A percentile compares a stretch with the other conserved stretches of the same genome.
These are phyloP conservation scores for Triops cancriformis DNA, from an alignment of 1,140 invertebrate genomes.

Conservation along the genomic window DNA sequence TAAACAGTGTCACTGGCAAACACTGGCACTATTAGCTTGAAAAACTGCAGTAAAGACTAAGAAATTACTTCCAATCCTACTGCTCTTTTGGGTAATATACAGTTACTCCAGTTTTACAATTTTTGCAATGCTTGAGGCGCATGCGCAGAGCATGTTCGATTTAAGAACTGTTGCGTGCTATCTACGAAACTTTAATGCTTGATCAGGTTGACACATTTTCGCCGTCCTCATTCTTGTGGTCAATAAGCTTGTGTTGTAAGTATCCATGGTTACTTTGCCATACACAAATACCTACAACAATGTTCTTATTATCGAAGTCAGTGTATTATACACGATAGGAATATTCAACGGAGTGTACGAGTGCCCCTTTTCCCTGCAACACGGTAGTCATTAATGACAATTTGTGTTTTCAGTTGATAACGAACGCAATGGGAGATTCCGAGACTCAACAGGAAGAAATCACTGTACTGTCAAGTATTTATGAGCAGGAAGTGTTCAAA, in stretches of 20 bases:
- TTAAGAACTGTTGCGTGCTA: too few species aligned
- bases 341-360: not conserved
- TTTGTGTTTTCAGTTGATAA: not conserved
- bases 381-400: not conserved
- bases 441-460: slow-evolving; percentile 48
- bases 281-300: not conserved
- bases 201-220: not conserved
- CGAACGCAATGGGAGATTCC: slow-evolving; percentile 29
- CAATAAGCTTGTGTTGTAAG: not conserved
- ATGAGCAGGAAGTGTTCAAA: slow-evolving; percentile 44
- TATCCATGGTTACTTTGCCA: not conserved
- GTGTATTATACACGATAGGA: not conserved
- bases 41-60: too few species aligned
- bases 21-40: too few species aligned
- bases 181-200: too few species aligned
- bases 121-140: too few species aligned
- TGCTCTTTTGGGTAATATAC: too few species aligned
- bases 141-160: too few species aligned
- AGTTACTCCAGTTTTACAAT: too few species aligned
- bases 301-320: too few species aligned
- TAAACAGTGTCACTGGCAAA: too few species aligned
- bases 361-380: not conserved
- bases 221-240: not conserved
- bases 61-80: too few species aligned
- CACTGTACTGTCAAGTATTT: slow-evolving; percentile 48